Percentiles rank a stretch among this genome's conserved stretches.
Evolutionary conservation across 2,113 vertebrate genomes (phyloP).

Genomic region (Thermophis baileyi): DNA sequence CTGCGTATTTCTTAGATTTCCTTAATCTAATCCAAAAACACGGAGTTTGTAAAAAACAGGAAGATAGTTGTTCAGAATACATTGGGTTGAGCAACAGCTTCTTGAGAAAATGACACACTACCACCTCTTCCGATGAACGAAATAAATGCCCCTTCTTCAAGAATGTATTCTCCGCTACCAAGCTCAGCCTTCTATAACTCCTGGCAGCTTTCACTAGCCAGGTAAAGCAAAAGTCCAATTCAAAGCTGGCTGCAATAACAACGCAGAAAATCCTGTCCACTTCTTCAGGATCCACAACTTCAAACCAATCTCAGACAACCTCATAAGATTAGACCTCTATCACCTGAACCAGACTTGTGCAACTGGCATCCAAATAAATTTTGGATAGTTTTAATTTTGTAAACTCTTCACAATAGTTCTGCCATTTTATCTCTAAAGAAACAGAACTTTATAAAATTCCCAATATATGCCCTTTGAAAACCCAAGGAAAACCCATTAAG

Average conservation of each 20-base stretch:
- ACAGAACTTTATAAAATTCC: no score
- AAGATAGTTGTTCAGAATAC: not conserved
- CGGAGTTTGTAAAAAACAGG: no score
- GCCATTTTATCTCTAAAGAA: not conserved
- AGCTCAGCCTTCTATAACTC: not conserved
- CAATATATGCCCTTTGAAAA: no score
- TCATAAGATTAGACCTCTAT: not conserved
- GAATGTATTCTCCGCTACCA: not conserved
- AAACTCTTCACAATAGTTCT: not conserved
- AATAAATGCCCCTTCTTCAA: not conserved
- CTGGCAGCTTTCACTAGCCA: not conserved
- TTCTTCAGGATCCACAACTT: not conserved
- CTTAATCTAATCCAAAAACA: no score
- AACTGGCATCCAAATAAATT: not conserved
- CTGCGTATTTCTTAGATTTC: no score
- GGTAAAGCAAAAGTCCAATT: not conserved
- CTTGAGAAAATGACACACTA: not conserved
- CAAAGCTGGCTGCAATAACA: not conserved
- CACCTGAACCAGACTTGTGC: not conserved
- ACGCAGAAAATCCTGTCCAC: not conserved
- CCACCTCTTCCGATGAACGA: not conserved
- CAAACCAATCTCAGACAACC: not conserved
- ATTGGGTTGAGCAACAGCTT: not conserved
- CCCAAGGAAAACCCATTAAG: no score
- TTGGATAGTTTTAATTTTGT: not conserved